Evolutionary conservation across 2,797 vertebrate genomes (phyloP), one percentile per base, ranked within the genome.

Genomic region (Zalophus californianus): DNA sequence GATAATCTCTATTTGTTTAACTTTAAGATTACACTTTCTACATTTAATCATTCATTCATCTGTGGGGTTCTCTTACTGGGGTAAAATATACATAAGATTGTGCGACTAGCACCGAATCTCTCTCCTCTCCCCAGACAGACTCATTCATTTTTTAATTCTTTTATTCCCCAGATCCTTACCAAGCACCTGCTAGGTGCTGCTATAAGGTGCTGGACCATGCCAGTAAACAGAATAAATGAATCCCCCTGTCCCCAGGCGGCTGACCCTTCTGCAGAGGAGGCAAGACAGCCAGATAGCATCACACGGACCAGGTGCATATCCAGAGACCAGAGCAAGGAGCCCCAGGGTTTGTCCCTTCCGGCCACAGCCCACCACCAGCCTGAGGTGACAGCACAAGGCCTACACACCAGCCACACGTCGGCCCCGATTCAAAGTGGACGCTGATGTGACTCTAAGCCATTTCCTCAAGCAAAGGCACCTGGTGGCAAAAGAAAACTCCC

Each of bases 101-200:
- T 3, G 32, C 8, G 1, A 0, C 90, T 20, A 15, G 8, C 80
- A 7, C 14, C 54, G n/a, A 20, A 38, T 35, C 70, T 20, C 25
- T 14, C 3, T n/a, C 21, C 0, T 23, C n/a, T 16, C 20, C 58
- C 3, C 10, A 15, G 18, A 18, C 9, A 0, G 0, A n/a, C 70
- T n/a, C 56, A 12, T 8, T n/a, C 7, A 4, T 25, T 15, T 18
- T 25, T 73, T 32, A 32, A 44, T 3, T 32, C 35, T 27, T 10
- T 68, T n/a, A 20, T 3, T 10, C 21, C 2, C 1, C 11, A 3
- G 5, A 12, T 35, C 21, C 14, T n/a, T 11, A 13, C 35, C 0
- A 6, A 35, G 70, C 15, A 2, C 11, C 35, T 41, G 23, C 32
- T 0, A 7, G n/a, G 16, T 2, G 23, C 41, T 7, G 35, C 62